Evolutionary conservation across 2,888 invertebrate genomes (phyloP).

Genomic region (Drepanosiphum platanoidis): DNA sequence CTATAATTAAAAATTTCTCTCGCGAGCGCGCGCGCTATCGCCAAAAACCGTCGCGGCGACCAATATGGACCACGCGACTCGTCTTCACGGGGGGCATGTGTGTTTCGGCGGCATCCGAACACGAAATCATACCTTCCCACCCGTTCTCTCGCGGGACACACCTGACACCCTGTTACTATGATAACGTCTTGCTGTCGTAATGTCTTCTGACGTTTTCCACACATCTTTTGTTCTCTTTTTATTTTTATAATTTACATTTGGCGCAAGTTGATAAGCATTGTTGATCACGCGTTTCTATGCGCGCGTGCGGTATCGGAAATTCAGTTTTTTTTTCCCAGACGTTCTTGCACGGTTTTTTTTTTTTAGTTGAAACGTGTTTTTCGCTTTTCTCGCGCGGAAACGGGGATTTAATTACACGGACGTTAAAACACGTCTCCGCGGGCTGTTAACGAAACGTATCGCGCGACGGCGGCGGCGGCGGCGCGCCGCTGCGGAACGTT

Average conservation of each 20-base stretch:
- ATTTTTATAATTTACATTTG: no score
- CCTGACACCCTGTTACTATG: background rate
- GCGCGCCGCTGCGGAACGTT: slow-evolving; percentile 15
- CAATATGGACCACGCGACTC: background rate
- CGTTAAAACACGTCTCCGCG: slow-evolving; percentile 35
- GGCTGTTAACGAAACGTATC: slow-evolving; percentile 37
- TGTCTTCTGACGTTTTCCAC: background rate
- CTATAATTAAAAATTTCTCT: no score
- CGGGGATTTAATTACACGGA: slow-evolving; percentile 37
- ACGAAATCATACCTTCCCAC: background rate
- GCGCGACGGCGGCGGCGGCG: background rate
- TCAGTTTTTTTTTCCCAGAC: background rate
- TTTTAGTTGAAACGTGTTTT: background rate
- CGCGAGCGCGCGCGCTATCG: no score
- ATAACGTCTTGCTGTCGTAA: background rate
- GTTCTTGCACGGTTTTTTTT: background rate
- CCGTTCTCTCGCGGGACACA: background rate
- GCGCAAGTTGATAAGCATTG: background rate
- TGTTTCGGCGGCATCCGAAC: background rate
- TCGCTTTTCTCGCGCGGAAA: background rate
- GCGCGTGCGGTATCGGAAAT: background rate
- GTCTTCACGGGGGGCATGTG: background rate
- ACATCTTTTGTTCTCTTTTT: background rate
- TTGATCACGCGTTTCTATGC: background rate
- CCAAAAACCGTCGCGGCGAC: no score